Base-by-base conservation (phyloP, 2,797 vertebrate species). In the Amazona finschi region DNA sequence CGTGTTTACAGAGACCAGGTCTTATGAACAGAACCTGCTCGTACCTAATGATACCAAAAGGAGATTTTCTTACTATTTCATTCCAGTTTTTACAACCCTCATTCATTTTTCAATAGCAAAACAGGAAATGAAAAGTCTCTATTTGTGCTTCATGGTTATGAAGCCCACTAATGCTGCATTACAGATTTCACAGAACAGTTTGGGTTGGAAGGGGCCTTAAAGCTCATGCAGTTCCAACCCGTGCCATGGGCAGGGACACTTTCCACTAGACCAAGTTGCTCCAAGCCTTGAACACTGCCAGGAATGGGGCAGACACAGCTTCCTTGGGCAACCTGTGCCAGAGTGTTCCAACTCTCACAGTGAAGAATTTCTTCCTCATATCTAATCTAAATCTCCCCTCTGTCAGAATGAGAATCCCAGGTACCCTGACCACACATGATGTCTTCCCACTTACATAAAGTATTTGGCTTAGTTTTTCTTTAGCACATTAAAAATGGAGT, bases 71-170 rank as follows among this genome's bases (percentile, higher is more conserved):
- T 71, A 16, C 3, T 2, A 0, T 77, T 72, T 84, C 18, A 7
- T 15, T 50, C 6, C 7, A 1, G 14, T 16, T 69, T 38, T 47
- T 46, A 38, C 12, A 30, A 49, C 43, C 22, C 1, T 72, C 4
- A 5, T 31, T 28, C 5, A 2, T n/a, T 87, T 90, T 88, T 31
- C 33, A 31, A 25, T 21, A 16, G 14, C 53, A 49, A 80, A 75
- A 39, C n/a, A 39, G 50, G 64, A 73, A 84, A 11, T 64, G 4
- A 21, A 62, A 81, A 25, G 7, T 43, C 30, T 31, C 3, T 27
- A 5, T 28, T 53, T 15, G 1, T 39, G n/a, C 8, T 71, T 78
- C 30, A 13, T 28, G 0, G 0, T 64, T 46, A 66, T 8, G 41
- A 66, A 64, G 30, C 15, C 19, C 7, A 1, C 24, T n/a, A 16